phyloP scores from a whole-genome alignment of 2,113 vertebrate species.

The Fulica atra region DNA sequence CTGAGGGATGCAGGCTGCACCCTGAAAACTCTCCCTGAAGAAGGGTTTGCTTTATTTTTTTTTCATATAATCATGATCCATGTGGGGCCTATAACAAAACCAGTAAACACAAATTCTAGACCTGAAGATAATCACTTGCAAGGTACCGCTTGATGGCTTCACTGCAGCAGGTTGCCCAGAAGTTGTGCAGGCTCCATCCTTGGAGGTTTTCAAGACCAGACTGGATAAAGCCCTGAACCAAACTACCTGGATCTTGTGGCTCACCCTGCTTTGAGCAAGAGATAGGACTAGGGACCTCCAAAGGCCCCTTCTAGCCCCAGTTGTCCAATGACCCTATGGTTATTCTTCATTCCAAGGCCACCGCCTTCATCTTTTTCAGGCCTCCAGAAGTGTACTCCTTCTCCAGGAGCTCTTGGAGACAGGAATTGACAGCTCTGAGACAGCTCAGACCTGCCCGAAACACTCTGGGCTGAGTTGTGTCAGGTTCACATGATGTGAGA shows the following conservation, averaged over 20 bases:
- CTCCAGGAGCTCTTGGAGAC: background rate
- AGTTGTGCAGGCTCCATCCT: background rate
- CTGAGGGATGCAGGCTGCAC: background rate
- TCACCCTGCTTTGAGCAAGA: background rate
- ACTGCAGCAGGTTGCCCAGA: background rate
- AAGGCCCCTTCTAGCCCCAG: background rate
- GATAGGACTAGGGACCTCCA: background rate
- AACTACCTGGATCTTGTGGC: background rate
- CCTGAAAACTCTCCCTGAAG: background rate
- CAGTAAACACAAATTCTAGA: background rate
- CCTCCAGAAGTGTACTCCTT: background rate
- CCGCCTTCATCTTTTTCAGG: background rate
- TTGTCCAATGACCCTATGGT: no score
- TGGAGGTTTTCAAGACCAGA: background rate
- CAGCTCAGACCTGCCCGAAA: background rate
- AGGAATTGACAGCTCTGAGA: background rate
- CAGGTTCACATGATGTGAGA: background rate
- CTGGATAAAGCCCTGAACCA: background rate
- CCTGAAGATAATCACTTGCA: background rate
- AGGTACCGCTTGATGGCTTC: accelerated
- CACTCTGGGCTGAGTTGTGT: background rate
- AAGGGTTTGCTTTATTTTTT: background rate
- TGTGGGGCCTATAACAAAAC: background rate
- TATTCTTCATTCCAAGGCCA: background rate
- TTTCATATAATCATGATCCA: background rate